Conservation (phyloP, 1,140 invertebrate species). For the Panulirus ornatus region DNA sequence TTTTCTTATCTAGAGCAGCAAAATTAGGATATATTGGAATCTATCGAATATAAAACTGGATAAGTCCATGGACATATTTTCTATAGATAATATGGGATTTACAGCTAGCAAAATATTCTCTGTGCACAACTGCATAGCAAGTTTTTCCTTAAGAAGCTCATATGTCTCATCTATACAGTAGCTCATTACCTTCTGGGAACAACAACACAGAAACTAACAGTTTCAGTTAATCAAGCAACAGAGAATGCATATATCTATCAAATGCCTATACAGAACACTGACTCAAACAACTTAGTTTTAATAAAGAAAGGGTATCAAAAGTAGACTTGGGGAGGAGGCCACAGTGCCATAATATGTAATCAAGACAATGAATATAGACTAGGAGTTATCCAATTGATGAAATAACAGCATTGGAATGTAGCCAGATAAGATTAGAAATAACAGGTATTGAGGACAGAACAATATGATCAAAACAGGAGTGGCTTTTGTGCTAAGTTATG, state of each 20-base stretch:
- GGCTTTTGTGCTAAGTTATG: not conserved
- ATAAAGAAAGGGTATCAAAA: not conserved
- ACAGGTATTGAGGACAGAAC: not conserved
- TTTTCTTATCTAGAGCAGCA: not conserved
- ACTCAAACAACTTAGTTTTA: conserved; percentile 25
- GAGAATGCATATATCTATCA: conserved; percentile 36
- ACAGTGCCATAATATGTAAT: not conserved
- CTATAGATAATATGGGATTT: conserved; percentile 27
- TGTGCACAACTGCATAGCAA: conserved; percentile 36
- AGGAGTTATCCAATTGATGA: conserved; percentile 11
- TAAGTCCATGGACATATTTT: conserved; percentile 21
- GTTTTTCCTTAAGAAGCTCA: conserved; percentile 25
- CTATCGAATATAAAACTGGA: conserved; percentile 20
- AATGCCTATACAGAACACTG: not conserved
- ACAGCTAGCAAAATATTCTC: conserved; percentile 35
- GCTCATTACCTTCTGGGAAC: conserved; percentile 54
- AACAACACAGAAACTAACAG: conserved; percentile 42
- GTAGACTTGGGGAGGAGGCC: not conserved
- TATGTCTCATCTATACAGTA: conserved; percentile 29
- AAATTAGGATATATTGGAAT: not conserved
- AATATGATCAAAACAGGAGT: not conserved
- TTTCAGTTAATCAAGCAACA: conserved; percentile 34
- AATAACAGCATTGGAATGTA: not conserved
- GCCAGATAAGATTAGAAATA: not conserved
- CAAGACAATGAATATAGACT: conserved; percentile 31